phyloP scores from a whole-genome alignment of 2,888 invertebrate species.

The Leptarthrus brevirostris region DNA sequence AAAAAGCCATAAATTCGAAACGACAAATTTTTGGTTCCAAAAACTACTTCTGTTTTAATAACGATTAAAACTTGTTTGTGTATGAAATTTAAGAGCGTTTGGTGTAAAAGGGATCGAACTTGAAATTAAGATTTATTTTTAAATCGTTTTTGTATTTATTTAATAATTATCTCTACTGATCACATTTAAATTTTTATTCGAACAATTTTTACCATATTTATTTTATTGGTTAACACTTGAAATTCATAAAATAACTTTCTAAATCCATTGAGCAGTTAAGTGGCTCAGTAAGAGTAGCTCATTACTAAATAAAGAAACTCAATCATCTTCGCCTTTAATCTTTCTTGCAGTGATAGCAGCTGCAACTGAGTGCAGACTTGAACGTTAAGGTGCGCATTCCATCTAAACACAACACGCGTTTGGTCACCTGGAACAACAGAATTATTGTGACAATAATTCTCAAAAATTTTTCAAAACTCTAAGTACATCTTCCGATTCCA shows the following conservation, averaged over 20 bases:
- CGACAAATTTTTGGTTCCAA: too few species aligned
- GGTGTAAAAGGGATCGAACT: too few species aligned
- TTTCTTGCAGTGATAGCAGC: constrained; percentile 89
- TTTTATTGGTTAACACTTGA: background rate
- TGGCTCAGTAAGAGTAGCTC: background rate
- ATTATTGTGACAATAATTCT: constrained; percentile 10
- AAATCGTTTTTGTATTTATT: too few species aligned
- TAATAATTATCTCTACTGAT: too few species aligned
- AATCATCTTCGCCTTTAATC: constrained; percentile 58
- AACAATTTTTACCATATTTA: too few species aligned
- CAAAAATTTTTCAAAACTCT: too few species aligned
- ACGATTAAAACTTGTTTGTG: too few species aligned
- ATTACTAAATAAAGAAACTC: background rate
- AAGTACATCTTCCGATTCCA: constrained; percentile 87
- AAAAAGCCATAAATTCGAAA: too few species aligned
- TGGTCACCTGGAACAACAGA: constrained; percentile 72
- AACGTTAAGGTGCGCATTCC: constrained; percentile 82
- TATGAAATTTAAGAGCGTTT: too few species aligned
- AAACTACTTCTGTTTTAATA: too few species aligned
- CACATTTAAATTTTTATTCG: too few species aligned
- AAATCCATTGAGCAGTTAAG: background rate
- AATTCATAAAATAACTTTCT: background rate
- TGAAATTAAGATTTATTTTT: too few species aligned
- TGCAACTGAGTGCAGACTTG: constrained; percentile 84
- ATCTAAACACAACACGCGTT: constrained; percentile 81